Base-by-base conservation (phyloP, 1,140 invertebrate genomes). In the Macrosteles quadrilineatus region DNA sequence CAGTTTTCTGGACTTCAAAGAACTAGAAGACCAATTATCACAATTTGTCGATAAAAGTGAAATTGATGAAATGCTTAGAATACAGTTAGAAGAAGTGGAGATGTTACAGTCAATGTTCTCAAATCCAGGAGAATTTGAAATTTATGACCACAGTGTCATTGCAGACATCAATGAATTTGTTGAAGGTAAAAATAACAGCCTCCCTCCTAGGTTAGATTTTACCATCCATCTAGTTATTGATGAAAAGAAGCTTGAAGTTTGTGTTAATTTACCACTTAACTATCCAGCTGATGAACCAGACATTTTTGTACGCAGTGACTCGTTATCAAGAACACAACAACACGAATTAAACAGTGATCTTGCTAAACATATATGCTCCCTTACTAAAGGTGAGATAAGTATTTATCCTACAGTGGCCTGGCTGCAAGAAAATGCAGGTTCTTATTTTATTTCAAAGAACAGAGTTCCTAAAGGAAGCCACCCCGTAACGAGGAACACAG, bases 51-150 rank as follows among this genome's bases (percentile, higher is more conserved):
- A 73, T 43, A 72, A 69, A 71, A 77, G 73, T 40, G 43, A 77
- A 69, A 25, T 74, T 32, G 68, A 73, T 43, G 68, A 68, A 68
- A 66, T 59, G 65, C 66, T 73, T 31, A 36, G 62, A 62, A 30
- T 73, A 30, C 92, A 94, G 78, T 73, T 94, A 66, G 84, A 83
- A 47, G 93, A 95, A 83, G 76, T 93, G 11, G 91, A 94, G 78
- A 86, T 90, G 78, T 77, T 95, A 40, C 82, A 87, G 73, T 90
- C 91, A 3, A 91, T 94, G 85, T 94, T 87, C 78, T 84, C 87
- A 9, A 85, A 87, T 75, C 84, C 85, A 36, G 84, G 87, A 66
- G 91, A 93, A 82, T 85, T 94, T 73, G 78, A 81, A 29, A 76
- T 92, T 12, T 85, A 85, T 71, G 87, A 91, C 76, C 80, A 82